These are phyloP conservation scores for Nansenia antarctica DNA, from an alignment of 2,113 vertebrate species.

Conservation along the genomic window DNA sequence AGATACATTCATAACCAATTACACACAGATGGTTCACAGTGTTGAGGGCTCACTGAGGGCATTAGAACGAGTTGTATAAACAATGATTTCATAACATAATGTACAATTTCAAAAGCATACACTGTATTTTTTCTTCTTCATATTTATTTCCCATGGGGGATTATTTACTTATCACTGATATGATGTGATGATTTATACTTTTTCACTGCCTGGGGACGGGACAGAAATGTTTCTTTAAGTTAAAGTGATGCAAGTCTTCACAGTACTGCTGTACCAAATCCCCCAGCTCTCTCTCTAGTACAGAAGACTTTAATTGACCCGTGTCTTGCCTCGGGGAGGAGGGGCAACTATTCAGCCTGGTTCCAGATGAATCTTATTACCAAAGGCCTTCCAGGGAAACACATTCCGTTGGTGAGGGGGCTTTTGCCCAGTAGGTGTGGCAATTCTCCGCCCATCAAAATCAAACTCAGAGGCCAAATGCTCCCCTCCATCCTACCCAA, in stretches of 20 bases:
- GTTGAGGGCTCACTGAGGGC: neutral
- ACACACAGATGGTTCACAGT: neutral
- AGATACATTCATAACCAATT: neutral
- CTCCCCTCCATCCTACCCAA: neutral
- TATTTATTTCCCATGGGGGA: neutral
- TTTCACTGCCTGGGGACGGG: neutral
- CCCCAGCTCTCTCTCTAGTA: constrained; percentile 7
- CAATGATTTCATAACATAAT: neutral
- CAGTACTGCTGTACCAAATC: constrained; percentile 1
- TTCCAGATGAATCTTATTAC: constrained; percentile 49
- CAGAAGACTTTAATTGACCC: neutral
- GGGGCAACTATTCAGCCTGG: neutral
- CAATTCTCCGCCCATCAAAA: neutral
- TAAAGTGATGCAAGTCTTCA: neutral
- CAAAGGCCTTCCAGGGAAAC: constrained; percentile 13
- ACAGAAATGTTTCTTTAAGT: neutral
- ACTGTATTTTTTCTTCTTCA: neutral
- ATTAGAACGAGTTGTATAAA: neutral
- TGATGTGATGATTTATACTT: neutral
- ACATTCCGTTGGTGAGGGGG: neutral
- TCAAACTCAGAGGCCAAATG: constrained; percentile 6
- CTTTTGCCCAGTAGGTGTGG: constrained; percentile 4
- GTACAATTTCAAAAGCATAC: neutral
- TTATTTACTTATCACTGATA: neutral
- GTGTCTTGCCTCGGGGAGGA: constrained; percentile 3